Percentiles rank a stretch among this genome's conserved stretches.
phyloP scores from a whole-genome alignment of 2,797 vertebrate genomes.

The Enteromius radiatus region DNA sequence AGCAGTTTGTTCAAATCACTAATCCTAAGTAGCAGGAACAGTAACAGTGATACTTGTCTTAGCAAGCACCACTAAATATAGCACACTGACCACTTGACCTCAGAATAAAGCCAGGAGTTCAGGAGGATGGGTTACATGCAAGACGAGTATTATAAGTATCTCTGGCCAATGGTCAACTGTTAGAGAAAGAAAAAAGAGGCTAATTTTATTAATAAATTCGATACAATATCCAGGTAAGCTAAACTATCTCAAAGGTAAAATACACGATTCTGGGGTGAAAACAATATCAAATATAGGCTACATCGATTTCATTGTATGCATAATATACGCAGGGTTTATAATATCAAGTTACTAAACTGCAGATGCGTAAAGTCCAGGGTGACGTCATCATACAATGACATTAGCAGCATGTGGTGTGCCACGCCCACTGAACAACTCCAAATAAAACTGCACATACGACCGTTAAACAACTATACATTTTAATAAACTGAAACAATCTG shows the following conservation, averaged over 20 bases:
- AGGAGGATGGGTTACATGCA: slow-evolving; percentile 22
- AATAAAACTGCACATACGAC: neutral
- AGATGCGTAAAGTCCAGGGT: neutral
- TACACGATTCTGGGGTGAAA: too few relatives aligned
- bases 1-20: neutral
- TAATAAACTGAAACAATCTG: neutral
- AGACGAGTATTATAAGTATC: slow-evolving; percentile 22
- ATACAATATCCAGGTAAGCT: neutral
- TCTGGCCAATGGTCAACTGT: neutral
- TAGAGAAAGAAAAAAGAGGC: neutral
- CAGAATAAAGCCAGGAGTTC: slow-evolving; percentile 26
- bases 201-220: neutral
- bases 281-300: neutral
- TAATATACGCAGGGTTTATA: neutral
- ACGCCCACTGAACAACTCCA: slow-evolving; percentile 25
- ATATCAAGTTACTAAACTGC: neutral
- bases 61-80: slow-evolving; percentile 44
- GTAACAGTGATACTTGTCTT: neutral
- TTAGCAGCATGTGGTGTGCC: slow-evolving; percentile 12
- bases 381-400: slow-evolving; percentile 11
- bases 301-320: neutral
- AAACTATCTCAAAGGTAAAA: neutral
- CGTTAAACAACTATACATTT: neutral
- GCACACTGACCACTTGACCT: slow-evolving; percentile 35
- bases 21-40: neutral